Percentiles rank a stretch among this genome's conserved stretches.
phyloP scores from a whole-genome alignment of 1,140 invertebrate genomes.

The Capitella teleta region DNA sequence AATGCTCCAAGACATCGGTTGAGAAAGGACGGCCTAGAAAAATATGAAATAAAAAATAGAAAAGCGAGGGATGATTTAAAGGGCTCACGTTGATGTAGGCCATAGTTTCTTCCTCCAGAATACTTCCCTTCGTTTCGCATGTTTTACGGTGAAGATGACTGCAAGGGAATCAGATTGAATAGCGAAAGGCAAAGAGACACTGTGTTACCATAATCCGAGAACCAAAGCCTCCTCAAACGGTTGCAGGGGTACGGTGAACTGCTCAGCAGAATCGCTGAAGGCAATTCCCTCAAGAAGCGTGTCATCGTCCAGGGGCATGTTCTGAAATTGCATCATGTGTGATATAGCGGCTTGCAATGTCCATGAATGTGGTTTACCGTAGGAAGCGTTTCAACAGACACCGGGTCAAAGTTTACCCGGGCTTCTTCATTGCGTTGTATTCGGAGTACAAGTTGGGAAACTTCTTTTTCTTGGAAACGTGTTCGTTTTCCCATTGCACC shows the following conservation, averaged over 20 bases:
- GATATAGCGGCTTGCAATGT: no score
- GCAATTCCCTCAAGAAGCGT: conserved; percentile 64
- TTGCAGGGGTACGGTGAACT: conserved; percentile 48
- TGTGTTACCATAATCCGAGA: conserved; percentile 55
- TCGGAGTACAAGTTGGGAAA: conserved; percentile 68
- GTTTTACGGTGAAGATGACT: conserved; percentile 27
- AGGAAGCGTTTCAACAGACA: no score
- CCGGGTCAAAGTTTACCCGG: no score
- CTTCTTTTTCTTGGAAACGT: conserved; percentile 66
- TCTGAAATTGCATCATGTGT: no score
- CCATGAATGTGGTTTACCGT: no score
- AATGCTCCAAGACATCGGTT: conserved; percentile 50
- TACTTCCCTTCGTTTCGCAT: conserved; percentile 43
- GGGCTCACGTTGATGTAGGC: conserved; percentile 59
- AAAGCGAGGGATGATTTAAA: not conserved
- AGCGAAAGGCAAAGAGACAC: not conserved
- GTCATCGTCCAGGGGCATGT: conserved; percentile 61
- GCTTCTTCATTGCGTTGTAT: no score
- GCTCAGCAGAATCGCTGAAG: conserved; percentile 53
- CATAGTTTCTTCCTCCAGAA: conserved; percentile 65
- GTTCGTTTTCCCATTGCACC: conserved; percentile 79
- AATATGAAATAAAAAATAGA: conserved; percentile 5
- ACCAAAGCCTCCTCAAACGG: conserved; percentile 68
- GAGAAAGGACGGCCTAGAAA: conserved; percentile 29
- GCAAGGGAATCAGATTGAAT: conserved; percentile 4